A percentile compares a stretch with the other conserved stretches of the same genome.
Conservation (phyloP, 2,797 vertebrate species). For the Caiman crocodilus region DNA sequence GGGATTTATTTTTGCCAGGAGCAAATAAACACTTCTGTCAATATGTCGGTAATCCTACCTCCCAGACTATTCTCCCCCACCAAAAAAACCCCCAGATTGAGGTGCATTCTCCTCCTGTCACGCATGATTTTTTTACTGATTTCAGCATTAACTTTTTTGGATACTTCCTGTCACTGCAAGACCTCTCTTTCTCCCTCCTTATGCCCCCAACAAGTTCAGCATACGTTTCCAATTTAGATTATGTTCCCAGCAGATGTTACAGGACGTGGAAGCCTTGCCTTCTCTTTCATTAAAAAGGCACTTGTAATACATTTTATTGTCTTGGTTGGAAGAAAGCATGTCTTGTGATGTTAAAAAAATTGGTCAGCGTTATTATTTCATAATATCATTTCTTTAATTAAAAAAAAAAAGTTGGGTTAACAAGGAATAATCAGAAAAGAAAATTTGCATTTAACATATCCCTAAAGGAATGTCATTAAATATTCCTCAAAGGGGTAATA, state of each 20-base stretch:
- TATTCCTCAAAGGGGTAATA: neutral
- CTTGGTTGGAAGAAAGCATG: conserved; percentile 63
- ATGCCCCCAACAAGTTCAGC: conserved; percentile 7
- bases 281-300: conserved; percentile 74
- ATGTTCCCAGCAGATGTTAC: conserved; percentile 74
- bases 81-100: neutral
- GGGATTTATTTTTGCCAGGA: conserved; percentile 70
- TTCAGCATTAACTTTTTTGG: conserved; percentile 72
- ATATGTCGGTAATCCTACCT: conserved; percentile 66
- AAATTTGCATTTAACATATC: neutral
- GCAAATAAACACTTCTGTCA: conserved; percentile 73
- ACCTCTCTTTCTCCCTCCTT: conserved; percentile 44
- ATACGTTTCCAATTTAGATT: conserved; percentile 80
- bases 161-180: conserved; percentile 68
- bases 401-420: neutral
- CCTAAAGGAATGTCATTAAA: neutral
- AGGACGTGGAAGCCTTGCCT: conserved; percentile 67
- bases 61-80: neutral
- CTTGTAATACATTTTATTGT: conserved; percentile 58
- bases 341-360: conserved; percentile 60
- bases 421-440: neutral
- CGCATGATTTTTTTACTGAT: conserved; percentile 62
- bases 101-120: conserved; percentile 60
- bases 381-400: neutral
- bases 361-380: conserved; percentile 39